These are phyloP conservation scores for Serripes groenlandicus DNA, from an alignment of 2,888 invertebrate genomes.

Conservation along the genomic window DNA sequence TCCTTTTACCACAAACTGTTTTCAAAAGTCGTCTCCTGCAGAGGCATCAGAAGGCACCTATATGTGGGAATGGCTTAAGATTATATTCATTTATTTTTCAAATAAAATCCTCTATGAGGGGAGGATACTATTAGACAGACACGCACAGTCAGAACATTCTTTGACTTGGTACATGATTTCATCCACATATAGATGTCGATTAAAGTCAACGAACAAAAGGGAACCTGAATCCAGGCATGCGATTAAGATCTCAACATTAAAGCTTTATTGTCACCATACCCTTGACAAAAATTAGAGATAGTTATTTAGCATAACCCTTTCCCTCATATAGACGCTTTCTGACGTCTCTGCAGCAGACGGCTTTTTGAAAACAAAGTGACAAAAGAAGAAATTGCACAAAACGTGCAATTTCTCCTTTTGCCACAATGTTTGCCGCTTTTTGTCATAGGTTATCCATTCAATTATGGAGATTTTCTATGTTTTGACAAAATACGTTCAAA, in stretches of 20 bases:
- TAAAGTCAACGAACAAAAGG: slow-evolving; percentile 15
- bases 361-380: too few species aligned
- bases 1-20: background rate
- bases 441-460: too few species aligned
- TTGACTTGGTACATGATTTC: slow-evolving; percentile 19
- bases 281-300: slow-evolving; percentile 11
- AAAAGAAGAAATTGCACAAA: too few species aligned
- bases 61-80: background rate
- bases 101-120: background rate
- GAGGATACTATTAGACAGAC: too few species aligned
- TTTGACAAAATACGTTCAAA: too few species aligned
- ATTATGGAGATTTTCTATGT: too few species aligned
- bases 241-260: slow-evolving; percentile 65
- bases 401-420: too few species aligned
- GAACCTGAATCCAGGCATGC: background rate
- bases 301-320: slow-evolving; percentile 8
- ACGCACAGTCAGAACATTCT: too few species aligned
- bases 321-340: too few species aligned
- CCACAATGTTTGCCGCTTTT: too few species aligned
- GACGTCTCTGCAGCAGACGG: too few species aligned
- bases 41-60: background rate
- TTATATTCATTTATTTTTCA: background rate
- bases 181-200: slow-evolving; percentile 9
- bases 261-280: slow-evolving; percentile 45
- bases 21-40: background rate